Evolutionary conservation across 2,113 vertebrate genomes (phyloP).

Genomic region (Macaca mulatta): DNA sequence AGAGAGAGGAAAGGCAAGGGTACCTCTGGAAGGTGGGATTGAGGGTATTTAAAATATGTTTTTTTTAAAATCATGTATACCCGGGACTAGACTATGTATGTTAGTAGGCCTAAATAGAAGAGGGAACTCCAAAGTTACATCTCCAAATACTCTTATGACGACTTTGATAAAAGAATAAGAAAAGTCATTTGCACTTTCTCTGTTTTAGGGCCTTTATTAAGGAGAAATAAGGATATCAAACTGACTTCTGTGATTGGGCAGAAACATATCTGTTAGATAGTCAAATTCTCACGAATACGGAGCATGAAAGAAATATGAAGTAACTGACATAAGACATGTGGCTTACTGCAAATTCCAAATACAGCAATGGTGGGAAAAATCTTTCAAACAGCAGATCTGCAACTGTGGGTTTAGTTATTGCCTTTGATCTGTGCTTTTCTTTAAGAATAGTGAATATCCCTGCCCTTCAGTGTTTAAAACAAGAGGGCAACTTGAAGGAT

Average conservation of each 20-base stretch:
- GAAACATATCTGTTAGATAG: neutral
- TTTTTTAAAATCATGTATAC: neutral
- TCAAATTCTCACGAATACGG: neutral
- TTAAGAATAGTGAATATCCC: constrained; percentile 20
- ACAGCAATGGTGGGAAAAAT: neutral
- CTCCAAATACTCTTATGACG: neutral
- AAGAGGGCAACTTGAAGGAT: constrained; percentile 13
- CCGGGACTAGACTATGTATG: neutral
- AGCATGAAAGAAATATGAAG: constrained; percentile 20
- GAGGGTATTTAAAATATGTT: neutral
- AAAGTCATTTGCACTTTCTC: neutral
- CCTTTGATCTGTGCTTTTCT: constrained; percentile 52
- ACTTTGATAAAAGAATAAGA: constrained; percentile 29
- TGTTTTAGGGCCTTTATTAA: neutral
- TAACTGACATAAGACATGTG: neutral
- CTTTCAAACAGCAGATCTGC: neutral
- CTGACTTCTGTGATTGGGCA: neutral
- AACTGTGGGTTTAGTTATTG: constrained; percentile 16
- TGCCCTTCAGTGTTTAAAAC: constrained; percentile 30
- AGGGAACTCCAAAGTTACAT: neutral
- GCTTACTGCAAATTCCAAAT: constrained; percentile 6
- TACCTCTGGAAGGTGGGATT: neutral
- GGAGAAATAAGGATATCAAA: neutral
- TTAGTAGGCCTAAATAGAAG: neutral
- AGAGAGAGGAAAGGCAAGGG: neutral